Evolutionary conservation across 2,797 vertebrate genomes (phyloP).

Genomic region (Numenius phaeopus): DNA sequence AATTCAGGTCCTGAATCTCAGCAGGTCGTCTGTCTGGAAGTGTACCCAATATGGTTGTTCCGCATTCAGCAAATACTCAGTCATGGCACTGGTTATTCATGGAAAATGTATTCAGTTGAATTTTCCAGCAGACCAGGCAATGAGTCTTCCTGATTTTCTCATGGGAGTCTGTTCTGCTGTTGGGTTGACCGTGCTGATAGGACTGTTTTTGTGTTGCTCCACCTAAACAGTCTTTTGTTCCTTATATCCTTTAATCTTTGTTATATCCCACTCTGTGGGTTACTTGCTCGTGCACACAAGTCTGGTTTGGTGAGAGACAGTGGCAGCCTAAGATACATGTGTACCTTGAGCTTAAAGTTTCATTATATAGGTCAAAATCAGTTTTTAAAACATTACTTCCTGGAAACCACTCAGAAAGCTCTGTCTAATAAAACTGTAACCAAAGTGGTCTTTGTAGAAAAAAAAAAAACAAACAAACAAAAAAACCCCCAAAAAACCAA

Average conservation of each 20-base stretch:
- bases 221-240: background rate
- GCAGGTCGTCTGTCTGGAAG: background rate
- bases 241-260: background rate
- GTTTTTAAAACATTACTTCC: background rate
- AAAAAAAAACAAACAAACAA: background rate
- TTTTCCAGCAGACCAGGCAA: background rate
- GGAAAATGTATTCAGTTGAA: background rate
- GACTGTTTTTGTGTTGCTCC: background rate
- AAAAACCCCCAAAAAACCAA: too few species aligned
- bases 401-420: background rate
- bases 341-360: background rate
- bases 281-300: rapidly evolving
- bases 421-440: background rate
- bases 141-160: background rate
- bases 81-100: background rate
- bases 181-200: background rate
- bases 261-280: background rate
- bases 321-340: background rate
- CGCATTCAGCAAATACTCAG: background rate
- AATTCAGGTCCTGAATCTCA: background rate
- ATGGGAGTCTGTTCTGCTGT: background rate
- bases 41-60: background rate
- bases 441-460: background rate
- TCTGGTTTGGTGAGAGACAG: background rate
- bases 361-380: background rate